phyloP scores from a whole-genome alignment of 2,888 invertebrate species.

The Thera britannica region DNA sequence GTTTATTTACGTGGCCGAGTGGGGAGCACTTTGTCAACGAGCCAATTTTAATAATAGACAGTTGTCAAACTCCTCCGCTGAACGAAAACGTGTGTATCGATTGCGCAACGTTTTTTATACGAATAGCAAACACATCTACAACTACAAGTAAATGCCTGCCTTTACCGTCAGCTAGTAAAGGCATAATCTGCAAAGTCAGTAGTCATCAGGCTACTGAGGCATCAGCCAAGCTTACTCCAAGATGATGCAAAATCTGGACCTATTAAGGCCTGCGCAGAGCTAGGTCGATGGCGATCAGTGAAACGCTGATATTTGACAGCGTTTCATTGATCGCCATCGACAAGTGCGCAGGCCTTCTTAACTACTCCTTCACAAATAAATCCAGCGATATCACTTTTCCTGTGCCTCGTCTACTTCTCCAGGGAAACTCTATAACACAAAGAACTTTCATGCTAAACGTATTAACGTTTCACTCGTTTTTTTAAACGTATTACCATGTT shows the following conservation, averaged over 20 bases:
- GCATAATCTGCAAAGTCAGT: not conserved
- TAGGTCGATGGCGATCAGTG: too few relatives aligned
- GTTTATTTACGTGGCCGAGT: slow-evolving; percentile 62
- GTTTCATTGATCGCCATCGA: too few relatives aligned
- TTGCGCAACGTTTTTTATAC: slow-evolving; percentile 52
- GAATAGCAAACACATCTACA: not conserved
- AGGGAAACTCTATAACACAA: not conserved
- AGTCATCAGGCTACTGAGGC: too few relatives aligned
- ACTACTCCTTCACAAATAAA: not conserved
- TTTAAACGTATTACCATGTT: slow-evolving; percentile 29
- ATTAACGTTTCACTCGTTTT: slow-evolving; percentile 31
- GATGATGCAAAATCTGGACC: not conserved
- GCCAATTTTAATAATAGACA: slow-evolving; percentile 76
- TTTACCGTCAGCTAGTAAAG: not conserved
- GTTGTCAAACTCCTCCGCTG: slow-evolving; percentile 63
- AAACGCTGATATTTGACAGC: too few relatives aligned
- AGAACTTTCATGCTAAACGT: not conserved
- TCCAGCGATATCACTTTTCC: not conserved
- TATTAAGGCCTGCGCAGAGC: too few relatives aligned
- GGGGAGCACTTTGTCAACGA: slow-evolving; percentile 63
- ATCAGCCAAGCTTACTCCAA: too few relatives aligned
- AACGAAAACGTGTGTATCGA: slow-evolving; percentile 43
- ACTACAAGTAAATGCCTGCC: too few relatives aligned
- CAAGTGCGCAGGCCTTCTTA: not conserved
- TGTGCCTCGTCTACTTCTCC: not conserved